These are phyloP conservation scores for Orchesella cincta DNA, from an alignment of 1,140 invertebrate genomes.

Conservation along the genomic window DNA sequence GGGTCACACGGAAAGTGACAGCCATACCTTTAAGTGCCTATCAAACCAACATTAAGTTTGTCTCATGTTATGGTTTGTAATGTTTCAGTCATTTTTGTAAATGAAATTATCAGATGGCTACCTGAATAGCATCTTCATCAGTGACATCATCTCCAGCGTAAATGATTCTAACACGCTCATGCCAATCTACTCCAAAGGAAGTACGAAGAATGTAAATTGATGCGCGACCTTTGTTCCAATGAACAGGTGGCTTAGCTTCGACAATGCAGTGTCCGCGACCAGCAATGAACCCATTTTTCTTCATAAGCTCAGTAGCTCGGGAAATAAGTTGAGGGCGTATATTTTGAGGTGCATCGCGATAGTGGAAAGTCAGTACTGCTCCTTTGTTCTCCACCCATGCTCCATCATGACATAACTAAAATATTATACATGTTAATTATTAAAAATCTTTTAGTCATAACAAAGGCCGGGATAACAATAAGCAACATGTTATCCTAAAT, in stretches of 20 bases:
- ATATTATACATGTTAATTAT: neutral
- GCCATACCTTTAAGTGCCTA: conserved; percentile 66
- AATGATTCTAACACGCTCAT: conserved; percentile 83
- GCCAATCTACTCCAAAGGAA: conserved; percentile 87
- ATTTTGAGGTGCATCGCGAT: conserved; percentile 72
- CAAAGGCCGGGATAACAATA: no score
- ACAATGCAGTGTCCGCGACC: conserved; percentile 78
- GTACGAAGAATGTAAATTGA: conserved; percentile 86
- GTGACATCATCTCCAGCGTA: conserved; percentile 87
- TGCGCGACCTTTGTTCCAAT: conserved; percentile 84
- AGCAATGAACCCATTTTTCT: conserved; percentile 71
- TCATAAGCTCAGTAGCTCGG: conserved; percentile 69
- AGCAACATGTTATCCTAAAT: conserved; percentile 11
- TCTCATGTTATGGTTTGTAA: no score
- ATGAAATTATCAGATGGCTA: conserved; percentile 53
- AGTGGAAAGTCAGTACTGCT: conserved; percentile 82
- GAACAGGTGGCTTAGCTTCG: conserved; percentile 82
- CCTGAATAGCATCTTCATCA: conserved; percentile 88
- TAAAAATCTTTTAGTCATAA: no score
- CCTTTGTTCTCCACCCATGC: conserved; percentile 93
- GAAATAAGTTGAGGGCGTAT: conserved; percentile 64
- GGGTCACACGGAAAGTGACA: conserved; percentile 82
- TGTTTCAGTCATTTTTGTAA: no score
- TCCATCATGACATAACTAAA: conserved; percentile 75
- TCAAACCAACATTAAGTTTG: neutral